Evolutionary conservation across 2,888 invertebrate genomes (phyloP).

Genomic region (Orthosia gracilis): DNA sequence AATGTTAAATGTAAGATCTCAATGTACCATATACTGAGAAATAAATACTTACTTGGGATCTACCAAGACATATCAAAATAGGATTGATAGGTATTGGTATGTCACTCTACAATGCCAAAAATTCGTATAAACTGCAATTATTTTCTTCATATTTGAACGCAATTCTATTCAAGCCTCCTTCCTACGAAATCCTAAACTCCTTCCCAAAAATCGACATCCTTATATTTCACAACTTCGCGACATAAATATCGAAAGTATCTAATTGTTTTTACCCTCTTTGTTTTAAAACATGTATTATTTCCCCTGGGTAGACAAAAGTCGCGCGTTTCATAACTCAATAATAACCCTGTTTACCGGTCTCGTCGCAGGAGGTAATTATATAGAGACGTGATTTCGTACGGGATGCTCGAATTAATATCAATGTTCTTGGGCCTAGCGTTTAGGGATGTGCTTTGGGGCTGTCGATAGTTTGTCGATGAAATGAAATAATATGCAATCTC

Average conservation of each 20-base stretch:
- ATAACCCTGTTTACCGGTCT: constrained; percentile 88
- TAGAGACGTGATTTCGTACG: constrained; percentile 89
- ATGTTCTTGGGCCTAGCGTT: constrained; percentile 85
- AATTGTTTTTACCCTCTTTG: constrained; percentile 77
- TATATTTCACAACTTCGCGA: constrained; percentile 26
- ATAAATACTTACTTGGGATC: too few species aligned
- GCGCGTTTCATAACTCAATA: constrained; percentile 89
- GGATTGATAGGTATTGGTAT: too few species aligned
- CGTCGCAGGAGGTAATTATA: constrained; percentile 86
- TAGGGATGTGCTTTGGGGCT: constrained; percentile 71
- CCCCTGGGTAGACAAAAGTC: constrained; percentile 85
- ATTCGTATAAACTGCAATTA: too few species aligned
- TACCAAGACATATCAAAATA: too few species aligned
- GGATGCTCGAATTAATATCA: constrained; percentile 90
- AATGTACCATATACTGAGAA: too few species aligned
- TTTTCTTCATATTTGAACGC: too few species aligned
- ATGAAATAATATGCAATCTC: too few species aligned
- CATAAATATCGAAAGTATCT: constrained; percentile 63
- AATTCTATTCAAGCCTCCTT: background rate
- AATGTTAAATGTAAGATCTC: too few species aligned
- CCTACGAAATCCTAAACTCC: background rate
- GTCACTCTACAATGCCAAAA: too few species aligned
- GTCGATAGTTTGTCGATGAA: constrained; percentile 18
- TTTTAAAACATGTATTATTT: constrained; percentile 89
- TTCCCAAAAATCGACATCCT: background rate